Base-by-base conservation (phyloP, 2,888 invertebrate genomes). In the Euplagia quadripunctaria region DNA sequence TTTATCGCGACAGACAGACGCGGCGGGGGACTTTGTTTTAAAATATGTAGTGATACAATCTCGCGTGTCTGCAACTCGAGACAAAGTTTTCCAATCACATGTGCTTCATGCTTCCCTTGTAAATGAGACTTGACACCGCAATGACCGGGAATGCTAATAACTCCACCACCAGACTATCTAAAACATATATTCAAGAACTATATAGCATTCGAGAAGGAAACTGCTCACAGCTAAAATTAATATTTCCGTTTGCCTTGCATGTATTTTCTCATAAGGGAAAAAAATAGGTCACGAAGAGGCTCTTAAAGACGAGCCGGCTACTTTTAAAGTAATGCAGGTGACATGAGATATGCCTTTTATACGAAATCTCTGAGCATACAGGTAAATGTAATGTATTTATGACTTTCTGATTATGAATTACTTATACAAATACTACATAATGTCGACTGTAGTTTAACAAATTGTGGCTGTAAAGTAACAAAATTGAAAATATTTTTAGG, bases 241-340 rank as follows among this genome's bases (percentile, higher is more conserved):
- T 31, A 61, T 61, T 61, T 61, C 31, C 46, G 31, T 69, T 61
- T 69, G 61, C 43, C 46, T 69, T 61, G 69, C 61, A 61, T 14
- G 61, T 14, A 20, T 69, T 69, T 61, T 69, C 69, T 61, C 31
- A 17, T 11, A 5, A 69, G 31, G 46, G 1, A 61, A 69, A 71
- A n/a, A 73, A 83, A 66, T 68, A 63, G 79, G 83, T 83, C 83
- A 80, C 77, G 82, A 75, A 68, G 80, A 73, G 17, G 63, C 72
- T n/a, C 75, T 80, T 65, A 77, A 77, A 77, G 74, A 68, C 66
- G n/a, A 72, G 76, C 73, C 71, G 6, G 43, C 68, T 61, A 61
- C 69, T 69, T 69, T 58, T 46, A 55, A 14, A 55, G 68, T 68
- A 42, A 58, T 58, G 31, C 55, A 46, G 20, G 61, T 69, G 46